Evolutionary conservation across 2,888 invertebrate genomes (phyloP).

Genomic region (Arrhopalites spinosus): DNA sequence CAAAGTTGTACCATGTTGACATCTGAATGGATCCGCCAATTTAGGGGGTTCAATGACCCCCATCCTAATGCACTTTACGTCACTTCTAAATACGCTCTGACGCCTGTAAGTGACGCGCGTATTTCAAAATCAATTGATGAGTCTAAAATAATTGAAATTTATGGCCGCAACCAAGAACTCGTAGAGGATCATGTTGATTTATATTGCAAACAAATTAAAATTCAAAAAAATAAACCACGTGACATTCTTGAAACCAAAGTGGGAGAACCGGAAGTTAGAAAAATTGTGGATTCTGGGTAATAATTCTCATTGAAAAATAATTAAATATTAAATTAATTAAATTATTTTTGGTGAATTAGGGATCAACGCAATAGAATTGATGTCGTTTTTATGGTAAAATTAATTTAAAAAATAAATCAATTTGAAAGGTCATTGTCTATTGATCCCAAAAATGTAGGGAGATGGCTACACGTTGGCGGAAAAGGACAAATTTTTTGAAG

Average conservation of each 20-base stretch:
- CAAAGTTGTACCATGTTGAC: not conserved
- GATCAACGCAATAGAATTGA: conserved; percentile 48
- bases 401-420: not conserved
- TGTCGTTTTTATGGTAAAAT: conserved; percentile 50
- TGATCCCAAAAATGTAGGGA: conserved; percentile 6
- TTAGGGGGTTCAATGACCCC: not conserved
- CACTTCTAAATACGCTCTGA: conserved; percentile 34
- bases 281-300: conserved; percentile 48
- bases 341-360: not conserved
- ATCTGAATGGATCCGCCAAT: not conserved
- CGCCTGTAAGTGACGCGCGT: conserved; percentile 37
- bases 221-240: not conserved
- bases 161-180: conserved; percentile 26
- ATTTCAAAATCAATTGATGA: conserved; percentile 2
- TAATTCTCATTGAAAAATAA: not conserved
- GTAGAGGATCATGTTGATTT: conserved; percentile 38
- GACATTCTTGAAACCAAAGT: not conserved
- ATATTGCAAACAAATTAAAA: conserved; percentile 32
- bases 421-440: too few relatives aligned
- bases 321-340: too few relatives aligned
- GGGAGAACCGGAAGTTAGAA: conserved; percentile 43
- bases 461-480: conserved; percentile 45
- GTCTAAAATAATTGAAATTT: conserved; percentile 46
- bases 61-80: not conserved
- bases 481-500: conserved; percentile 27